phyloP scores from a whole-genome alignment of 2,113 vertebrate species.

The Rhabdomys dilectus region DNA sequence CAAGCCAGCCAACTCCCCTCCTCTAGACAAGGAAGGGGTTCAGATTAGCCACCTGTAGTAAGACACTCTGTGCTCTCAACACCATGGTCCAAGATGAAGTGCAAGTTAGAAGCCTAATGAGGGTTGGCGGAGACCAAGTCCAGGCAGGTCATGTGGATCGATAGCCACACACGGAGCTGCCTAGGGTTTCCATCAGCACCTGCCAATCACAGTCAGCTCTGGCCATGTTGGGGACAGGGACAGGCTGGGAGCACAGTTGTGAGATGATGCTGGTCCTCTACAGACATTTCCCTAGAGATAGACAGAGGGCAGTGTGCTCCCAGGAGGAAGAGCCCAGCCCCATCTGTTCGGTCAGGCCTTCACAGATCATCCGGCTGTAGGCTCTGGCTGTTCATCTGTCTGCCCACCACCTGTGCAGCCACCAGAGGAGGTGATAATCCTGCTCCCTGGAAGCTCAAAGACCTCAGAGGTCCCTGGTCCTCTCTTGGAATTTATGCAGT shows the following conservation, averaged over 20 bases:
- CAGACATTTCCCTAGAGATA: neutral
- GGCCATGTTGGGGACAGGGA: rapidly evolving
- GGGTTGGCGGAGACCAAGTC: neutral
- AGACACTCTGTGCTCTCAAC: neutral
- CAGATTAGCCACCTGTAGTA: rapidly evolving
- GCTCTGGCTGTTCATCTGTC: neutral
- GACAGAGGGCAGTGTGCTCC: rapidly evolving
- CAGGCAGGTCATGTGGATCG: rapidly evolving
- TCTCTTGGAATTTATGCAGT: rapidly evolving
- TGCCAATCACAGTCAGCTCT: rapidly evolving
- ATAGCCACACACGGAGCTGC: neutral
- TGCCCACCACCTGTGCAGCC: rapidly evolving
- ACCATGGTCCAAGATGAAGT: neutral
- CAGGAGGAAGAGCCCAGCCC: neutral
- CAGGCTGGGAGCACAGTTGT: rapidly evolving
- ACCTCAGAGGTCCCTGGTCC: rapidly evolving
- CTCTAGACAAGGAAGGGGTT: rapidly evolving
- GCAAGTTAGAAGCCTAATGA: rapidly evolving
- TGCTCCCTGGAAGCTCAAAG: rapidly evolving
- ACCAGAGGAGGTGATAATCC: neutral
- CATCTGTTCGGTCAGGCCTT: neutral
- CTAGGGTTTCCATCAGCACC: neutral
- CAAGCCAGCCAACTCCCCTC: neutral
- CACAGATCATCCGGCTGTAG: too few species aligned
- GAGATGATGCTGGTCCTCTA: too few species aligned